Evolutionary conservation across 2,113 vertebrate genomes (phyloP).

Genomic region (Anolis carolinensis): DNA sequence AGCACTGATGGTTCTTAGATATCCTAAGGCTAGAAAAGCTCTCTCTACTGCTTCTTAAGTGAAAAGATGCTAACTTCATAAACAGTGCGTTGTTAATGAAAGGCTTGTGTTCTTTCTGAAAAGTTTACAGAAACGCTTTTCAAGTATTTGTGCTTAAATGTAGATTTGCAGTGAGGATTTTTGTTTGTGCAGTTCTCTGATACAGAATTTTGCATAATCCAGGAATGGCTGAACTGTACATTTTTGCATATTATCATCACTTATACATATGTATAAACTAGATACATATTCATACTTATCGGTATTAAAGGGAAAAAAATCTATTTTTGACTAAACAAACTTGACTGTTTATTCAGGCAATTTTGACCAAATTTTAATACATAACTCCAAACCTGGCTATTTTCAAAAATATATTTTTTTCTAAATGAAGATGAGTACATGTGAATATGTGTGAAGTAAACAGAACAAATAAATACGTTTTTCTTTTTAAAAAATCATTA

Average conservation of each 20-base stretch:
- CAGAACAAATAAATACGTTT: too few species aligned
- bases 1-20: constrained; percentile 57
- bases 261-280: constrained; percentile 70
- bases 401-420: constrained; percentile 78
- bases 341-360: constrained; percentile 72
- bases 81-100: constrained; percentile 65
- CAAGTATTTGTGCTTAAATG: constrained; percentile 79
- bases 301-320: constrained; percentile 73
- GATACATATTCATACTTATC: constrained; percentile 71
- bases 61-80: constrained; percentile 64
- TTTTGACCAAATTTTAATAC: constrained; percentile 74
- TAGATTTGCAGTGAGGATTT: constrained; percentile 76
- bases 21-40: constrained; percentile 61
- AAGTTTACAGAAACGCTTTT: constrained; percentile 79
- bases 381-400: constrained; percentile 68
- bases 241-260: constrained; percentile 77
- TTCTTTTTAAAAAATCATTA: too few species aligned
- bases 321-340: constrained; percentile 75
- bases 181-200: constrained; percentile 64
- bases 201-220: constrained; percentile 68
- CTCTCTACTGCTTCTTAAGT: constrained; percentile 55
- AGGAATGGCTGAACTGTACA: constrained; percentile 73
- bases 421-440: constrained; percentile 66
- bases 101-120: constrained; percentile 63
- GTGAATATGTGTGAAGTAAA: too few species aligned